These are phyloP conservation scores for Dipodomys spectabilis DNA, from an alignment of 2,113 vertebrate species.

Conservation along the genomic window DNA sequence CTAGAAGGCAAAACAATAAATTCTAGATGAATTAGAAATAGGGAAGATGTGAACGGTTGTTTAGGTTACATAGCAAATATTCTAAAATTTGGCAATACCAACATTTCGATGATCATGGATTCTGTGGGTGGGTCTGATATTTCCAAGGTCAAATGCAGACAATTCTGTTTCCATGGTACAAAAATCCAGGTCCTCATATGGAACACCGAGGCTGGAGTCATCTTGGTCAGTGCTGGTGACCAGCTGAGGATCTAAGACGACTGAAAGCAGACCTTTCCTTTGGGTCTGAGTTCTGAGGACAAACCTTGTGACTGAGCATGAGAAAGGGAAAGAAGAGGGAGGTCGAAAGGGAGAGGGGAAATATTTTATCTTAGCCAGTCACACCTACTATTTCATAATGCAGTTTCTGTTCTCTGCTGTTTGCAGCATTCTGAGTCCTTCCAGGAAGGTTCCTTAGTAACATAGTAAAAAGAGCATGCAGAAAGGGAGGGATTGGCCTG, in stretches of 20 bases:
- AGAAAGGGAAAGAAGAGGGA: too few relatives aligned
- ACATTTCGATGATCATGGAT: not conserved
- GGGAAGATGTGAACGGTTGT: not conserved
- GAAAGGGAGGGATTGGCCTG: not conserved
- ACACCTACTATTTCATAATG: too few relatives aligned
- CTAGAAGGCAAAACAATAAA: slow-evolving; percentile 2
- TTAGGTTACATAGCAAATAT: not conserved
- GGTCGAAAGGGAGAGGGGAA: not conserved
- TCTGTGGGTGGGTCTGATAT: not conserved
- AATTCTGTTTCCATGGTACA: not conserved
- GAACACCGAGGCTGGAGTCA: not conserved
- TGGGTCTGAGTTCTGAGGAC: not conserved
- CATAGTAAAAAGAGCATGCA: not conserved
- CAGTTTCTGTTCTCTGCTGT: not conserved
- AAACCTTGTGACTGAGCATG: not conserved
- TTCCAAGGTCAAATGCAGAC: not conserved
- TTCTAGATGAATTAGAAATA: not conserved
- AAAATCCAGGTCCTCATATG: not conserved
- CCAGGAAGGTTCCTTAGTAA: not conserved
- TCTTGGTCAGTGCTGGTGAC: not conserved
- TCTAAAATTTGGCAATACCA: not conserved
- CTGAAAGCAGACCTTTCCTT: too few relatives aligned
- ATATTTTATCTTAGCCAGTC: not conserved
- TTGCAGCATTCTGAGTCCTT: not conserved
- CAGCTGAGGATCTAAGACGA: accelerated